Evolutionary conservation across 2,888 invertebrate species (phyloP), one percentile per base, ranked within the genome.

Genomic region (Cataglyphis altisquamis): DNA sequence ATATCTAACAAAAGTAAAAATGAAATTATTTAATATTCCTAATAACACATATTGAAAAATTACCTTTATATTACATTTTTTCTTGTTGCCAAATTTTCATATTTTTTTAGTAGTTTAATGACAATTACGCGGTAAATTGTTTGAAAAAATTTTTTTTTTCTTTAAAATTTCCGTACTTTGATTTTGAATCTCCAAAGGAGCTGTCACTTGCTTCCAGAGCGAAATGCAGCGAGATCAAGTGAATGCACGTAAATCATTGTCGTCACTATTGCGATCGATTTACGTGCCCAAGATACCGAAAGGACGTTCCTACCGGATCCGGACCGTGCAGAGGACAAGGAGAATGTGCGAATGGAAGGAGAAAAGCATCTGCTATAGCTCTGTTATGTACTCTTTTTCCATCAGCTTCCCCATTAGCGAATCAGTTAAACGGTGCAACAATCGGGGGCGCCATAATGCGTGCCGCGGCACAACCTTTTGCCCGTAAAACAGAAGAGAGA

Each of bases 371-470:
- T 55, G 52, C 77, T 55, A 39, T 66, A 68, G 41, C 70, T 80
- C 57, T 80, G 78, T 45, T 72, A 60, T 45, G 57, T 60, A 68
- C 60, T 80, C 78, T 80, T 80, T 80, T 80, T 80, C 45, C 72
- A 45, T 80, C 72, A 70, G 72, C 72, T 60, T 60, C 21, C 72
- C 72, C 45, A 80, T 80, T 60, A 80, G 78, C 78, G 72, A 60
- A 80, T 80, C 78, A 57, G 60, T 72, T 80, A 80, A 80, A 80
- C 60, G 78, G 60, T 36, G 78, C 21, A 60, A 72, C 78, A 72
- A 80, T 80, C 72, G 39, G 18, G 45, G 18, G 45, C 25, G 32
- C 45, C 60, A 80, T 80, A 80, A 72, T 72, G 45, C 45, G 60
- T 60, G 60, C 60, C n/a, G 57, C 45, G 60, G 57, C 57, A 70